Base-by-base conservation (phyloP, 2,797 vertebrate species). In the Gymnocypris eckloni region DNA sequence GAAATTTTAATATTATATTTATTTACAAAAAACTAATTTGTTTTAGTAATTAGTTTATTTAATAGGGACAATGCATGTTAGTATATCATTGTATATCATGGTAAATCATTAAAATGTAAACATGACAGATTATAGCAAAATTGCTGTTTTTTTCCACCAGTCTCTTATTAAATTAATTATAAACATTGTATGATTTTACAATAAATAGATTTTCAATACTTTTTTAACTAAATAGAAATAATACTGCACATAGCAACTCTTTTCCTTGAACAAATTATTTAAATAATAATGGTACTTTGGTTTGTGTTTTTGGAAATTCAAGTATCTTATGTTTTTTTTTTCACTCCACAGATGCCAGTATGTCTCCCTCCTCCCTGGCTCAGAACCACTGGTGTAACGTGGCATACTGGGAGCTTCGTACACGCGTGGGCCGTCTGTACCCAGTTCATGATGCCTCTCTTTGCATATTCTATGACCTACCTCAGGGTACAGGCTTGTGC, bases 391-490 rank as follows among this genome's bases (percentile, higher is more conserved):
- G 98, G 98, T 99, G 98, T 95, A 99, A 96, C 28, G 98, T 99
- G 71, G 98, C 98, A 12, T 99, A 99, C 92, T 99, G 98, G 98
- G 98, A 99, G 92, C 97, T 98, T 92, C 96, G 98, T 86, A 98
- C 97, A 0, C 97, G 98, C 0, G 97, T 99, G 69, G 98, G 98
- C 67, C 97, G 98, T 90, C 97, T 99, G 85, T 99, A 98, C 91
- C 95, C 98, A 61, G 98, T 98, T 95, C 96, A 97, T 56, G 97
- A 99, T 92, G 95, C 97, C 91, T 98, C 98, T 87, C 97, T 99
- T 95, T 98, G 97, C 96, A 98, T 99, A 91, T 99, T 99, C 94
- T 99, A 99, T 72, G 98, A 99, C 96, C 98, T 99, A 99, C 98
- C 98, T 99, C 98, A 99, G 96, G 98, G 98, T 95, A 99, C 97